Conservation (phyloP, 2,888 invertebrate species). For the Desoria tigrina region DNA sequence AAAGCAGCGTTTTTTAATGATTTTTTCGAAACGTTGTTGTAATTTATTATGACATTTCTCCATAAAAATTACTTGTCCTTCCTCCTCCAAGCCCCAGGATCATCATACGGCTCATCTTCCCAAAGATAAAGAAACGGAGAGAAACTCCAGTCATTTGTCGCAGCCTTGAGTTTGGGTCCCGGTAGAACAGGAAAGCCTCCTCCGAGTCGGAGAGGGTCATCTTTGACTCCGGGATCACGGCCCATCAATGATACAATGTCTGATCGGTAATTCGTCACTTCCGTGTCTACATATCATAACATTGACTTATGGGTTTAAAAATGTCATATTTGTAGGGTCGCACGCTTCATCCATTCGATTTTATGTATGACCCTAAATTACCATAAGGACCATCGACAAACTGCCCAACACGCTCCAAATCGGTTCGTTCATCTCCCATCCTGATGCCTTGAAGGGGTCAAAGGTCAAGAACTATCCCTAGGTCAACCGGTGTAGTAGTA, state of each 20-base stretch:
- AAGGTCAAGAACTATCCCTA: background rate
- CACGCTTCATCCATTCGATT: background rate
- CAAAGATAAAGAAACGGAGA: constrained; percentile 46
- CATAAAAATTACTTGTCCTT: constrained; percentile 41
- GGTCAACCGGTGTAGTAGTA: background rate
- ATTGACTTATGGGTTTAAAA: too few relatives aligned
- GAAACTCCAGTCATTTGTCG: constrained; percentile 51
- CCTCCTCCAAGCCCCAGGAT: constrained; percentile 43
- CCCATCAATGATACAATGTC: constrained; percentile 50
- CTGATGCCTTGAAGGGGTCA: constrained; percentile 6
- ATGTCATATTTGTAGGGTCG: background rate
- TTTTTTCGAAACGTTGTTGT: too few relatives aligned
- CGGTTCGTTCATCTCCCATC: constrained; percentile 40
- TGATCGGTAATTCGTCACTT: constrained; percentile 43
- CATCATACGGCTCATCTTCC: constrained; percentile 48
- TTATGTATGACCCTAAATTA: background rate
- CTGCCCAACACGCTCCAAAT: constrained; percentile 47
- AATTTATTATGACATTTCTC: too few relatives aligned
- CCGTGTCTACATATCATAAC: constrained; percentile 38
- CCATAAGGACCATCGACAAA: constrained; percentile 51
- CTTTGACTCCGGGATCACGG: constrained; percentile 36
- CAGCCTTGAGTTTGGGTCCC: constrained; percentile 50
- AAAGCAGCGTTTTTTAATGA: too few relatives aligned
- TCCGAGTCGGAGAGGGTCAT: constrained; percentile 42
- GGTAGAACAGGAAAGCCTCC: constrained; percentile 43